Evolutionary conservation across 2,888 invertebrate species (phyloP).

Genomic region (Phyto melanocephala): DNA sequence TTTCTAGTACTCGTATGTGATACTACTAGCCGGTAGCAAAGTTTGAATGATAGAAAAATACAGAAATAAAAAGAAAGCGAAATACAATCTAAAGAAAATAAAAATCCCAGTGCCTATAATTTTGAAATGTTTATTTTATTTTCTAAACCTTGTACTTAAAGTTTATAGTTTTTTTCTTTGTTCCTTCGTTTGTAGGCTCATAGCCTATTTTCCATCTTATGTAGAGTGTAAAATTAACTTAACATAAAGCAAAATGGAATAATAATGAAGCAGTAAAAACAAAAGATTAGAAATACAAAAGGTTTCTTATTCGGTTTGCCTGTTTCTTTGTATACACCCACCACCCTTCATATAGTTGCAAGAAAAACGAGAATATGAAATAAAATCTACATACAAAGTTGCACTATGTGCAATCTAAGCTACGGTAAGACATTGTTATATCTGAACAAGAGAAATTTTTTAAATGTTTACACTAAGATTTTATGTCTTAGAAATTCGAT

Average conservation of each 20-base stretch:
- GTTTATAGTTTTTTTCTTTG: slow-evolving; percentile 20
- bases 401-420: neutral
- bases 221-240: neutral
- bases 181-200: neutral
- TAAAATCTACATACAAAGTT: neutral
- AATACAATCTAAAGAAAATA: neutral
- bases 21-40: slow-evolving; percentile 37
- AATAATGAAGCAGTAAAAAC: slow-evolving; percentile 29
- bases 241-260: neutral
- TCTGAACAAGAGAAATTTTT: neutral
- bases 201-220: slow-evolving; percentile 5
- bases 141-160: slow-evolving; percentile 51
- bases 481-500: neutral
- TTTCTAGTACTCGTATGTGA: neutral
- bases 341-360: neutral
- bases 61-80: neutral
- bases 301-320: neutral
- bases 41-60: slow-evolving; percentile 33
- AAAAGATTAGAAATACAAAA: slow-evolving; percentile 11
- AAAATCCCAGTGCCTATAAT: slow-evolving; percentile 36
- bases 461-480: neutral
- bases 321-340: neutral
- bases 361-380: neutral
- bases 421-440: neutral
- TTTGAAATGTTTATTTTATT: slow-evolving; percentile 39